Evolutionary conservation across 2,113 vertebrate species (phyloP).

Genomic region (Protobothrops flavoviridis): DNA sequence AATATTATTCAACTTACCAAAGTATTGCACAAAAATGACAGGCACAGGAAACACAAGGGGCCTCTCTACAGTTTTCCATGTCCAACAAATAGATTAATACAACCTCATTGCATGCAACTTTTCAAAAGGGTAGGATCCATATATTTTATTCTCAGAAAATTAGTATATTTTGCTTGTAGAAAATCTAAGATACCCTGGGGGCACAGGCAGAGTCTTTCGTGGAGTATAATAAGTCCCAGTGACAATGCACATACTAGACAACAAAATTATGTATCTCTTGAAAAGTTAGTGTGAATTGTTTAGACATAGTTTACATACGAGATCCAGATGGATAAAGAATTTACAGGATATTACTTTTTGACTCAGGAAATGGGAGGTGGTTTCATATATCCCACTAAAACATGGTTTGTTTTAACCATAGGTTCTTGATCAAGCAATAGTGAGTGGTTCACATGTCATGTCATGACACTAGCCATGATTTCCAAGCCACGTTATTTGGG

Average conservation of each 20-base stretch:
- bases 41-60: background rate
- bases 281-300: background rate
- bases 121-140: background rate
- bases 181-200: background rate
- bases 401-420: background rate
- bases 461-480: background rate
- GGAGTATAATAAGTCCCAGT: background rate
- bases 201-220: background rate
- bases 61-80: background rate
- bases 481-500: background rate
- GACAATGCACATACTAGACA: background rate
- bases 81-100: background rate
- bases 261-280: background rate
- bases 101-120: background rate
- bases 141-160: background rate
- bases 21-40: background rate
- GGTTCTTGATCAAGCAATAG: background rate
- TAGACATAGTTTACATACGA: background rate
- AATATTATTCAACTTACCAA: background rate
- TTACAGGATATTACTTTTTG: background rate
- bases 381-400: background rate
- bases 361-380: background rate
- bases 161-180: background rate
- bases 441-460: background rate
- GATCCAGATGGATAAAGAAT: background rate